Base-by-base conservation (phyloP, 2,888 invertebrate species). In the Epirrhoe alternata region DNA sequence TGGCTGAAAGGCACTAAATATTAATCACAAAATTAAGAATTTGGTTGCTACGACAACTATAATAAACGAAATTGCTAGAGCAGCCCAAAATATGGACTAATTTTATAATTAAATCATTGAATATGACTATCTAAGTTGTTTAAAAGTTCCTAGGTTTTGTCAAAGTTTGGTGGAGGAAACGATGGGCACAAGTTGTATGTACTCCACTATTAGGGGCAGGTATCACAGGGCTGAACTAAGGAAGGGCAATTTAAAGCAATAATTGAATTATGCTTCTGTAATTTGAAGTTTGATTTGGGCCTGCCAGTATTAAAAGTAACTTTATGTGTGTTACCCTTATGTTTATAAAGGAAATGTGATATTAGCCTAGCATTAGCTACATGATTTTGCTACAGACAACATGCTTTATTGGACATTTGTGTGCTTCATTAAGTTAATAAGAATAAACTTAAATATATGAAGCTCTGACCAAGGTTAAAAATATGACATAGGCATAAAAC, bases 41-140 rank as follows among this genome's bases (percentile, higher is more conserved):
- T 24, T 24, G 24, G 24, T 24, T 24, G 24, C 24, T 24, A 24
- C 24, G 3, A 24, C 24, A 24, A 3, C 24, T 24, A 24, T n/a
- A n/a, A n/a, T n/a, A n/a, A n/a, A 38, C 12, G 7, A 38, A 42
- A 42, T 42, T 42, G 5, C 38, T 10, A 8, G 24, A 24, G 38
- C 38, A 42, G 10, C 5, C 5, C 10, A 12, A 42, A 0, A 8
- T 8, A 35, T 8, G 8, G 10, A 35, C 35, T 24, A 3, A 35
- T 8, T 35, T 8, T 5, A 33, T 33, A 0, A 33, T 33, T 7
- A 33, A 45, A 17, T 33, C 10, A 14, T 58, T 58, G 52, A 53
- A 42, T 66, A 58, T 61, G 66, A 61, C 61, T 58, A 5, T 57
- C 49, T 49, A 57, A 45, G 61, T 47, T 56, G 49, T 53, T 30